Conservation (phyloP, 2,113 vertebrate species). For the Paramisgurnus dabryanus region DNA sequence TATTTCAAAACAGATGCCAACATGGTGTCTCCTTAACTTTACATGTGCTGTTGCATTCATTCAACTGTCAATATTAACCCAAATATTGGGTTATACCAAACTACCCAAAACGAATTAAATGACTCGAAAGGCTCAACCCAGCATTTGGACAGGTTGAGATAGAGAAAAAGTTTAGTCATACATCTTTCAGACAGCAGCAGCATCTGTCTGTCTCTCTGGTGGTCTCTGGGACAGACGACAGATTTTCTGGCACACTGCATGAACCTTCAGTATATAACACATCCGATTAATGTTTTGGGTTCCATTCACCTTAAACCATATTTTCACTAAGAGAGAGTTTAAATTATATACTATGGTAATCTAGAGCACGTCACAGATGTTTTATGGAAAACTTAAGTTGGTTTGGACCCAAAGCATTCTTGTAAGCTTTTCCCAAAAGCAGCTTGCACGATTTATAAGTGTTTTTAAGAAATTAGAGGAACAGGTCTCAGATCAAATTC, state of each 20-base stretch:
- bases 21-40: too few species aligned
- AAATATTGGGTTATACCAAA: too few species aligned
- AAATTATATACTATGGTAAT: not conserved
- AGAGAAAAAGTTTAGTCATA: not conserved
- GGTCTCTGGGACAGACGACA: constrained; percentile 1
- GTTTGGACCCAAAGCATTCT: too few species aligned
- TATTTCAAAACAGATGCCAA: too few species aligned
- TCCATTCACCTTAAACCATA: not conserved
- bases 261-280: not conserved
- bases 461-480: not conserved
- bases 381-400: not conserved
- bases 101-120: too few species aligned
- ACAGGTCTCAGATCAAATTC: constrained; percentile 26
- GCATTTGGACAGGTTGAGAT: too few species aligned
- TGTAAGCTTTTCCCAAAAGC: not conserved
- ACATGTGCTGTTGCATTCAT: too few species aligned
- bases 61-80: too few species aligned
- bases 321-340: not conserved
- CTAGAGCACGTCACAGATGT: not conserved
- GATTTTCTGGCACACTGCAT: constrained; percentile 5
- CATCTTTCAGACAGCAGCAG: not conserved
- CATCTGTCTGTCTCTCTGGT: not conserved
- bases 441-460: not conserved
- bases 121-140: too few species aligned
- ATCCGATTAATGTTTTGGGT: not conserved